A percentile compares a stretch with the other conserved stretches of the same genome.
Evolutionary conservation across 2,113 vertebrate species (phyloP).

Genomic region (Echinops telfairi): DNA sequence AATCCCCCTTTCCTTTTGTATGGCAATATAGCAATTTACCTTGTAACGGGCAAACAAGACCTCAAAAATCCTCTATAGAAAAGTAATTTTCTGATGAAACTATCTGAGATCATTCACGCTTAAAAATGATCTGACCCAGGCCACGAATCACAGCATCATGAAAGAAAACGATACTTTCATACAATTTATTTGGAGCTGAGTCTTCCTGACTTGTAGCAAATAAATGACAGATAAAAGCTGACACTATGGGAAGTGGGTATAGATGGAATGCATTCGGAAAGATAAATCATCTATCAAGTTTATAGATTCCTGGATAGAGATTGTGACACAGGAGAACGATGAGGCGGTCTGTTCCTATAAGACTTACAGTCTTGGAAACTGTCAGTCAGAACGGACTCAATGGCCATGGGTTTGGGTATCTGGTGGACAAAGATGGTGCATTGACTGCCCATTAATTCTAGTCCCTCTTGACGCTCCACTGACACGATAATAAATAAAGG

Average conservation of each 20-base stretch:
- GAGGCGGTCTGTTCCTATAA: too few relatives aligned
- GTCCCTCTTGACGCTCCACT: slow-evolving; percentile 6
- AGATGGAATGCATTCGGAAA: slow-evolving; percentile 11
- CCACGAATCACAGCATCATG: neutral
- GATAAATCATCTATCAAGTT: too few relatives aligned
- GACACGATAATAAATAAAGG: slow-evolving; percentile 4
- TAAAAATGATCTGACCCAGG: neutral
- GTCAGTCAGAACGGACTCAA: too few relatives aligned
- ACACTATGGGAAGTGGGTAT: slow-evolving; percentile 15
- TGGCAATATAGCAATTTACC: slow-evolving; percentile 6
- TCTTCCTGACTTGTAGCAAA: neutral
- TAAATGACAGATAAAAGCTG: neutral
- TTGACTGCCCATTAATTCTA: slow-evolving; percentile 14
- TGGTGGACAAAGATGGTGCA: slow-evolving; percentile 10
- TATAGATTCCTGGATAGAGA: too few relatives aligned
- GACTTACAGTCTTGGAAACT: too few relatives aligned
- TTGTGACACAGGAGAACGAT: too few relatives aligned
- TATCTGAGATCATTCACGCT: slow-evolving; percentile 19
- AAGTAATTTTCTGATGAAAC: slow-evolving; percentile 45
- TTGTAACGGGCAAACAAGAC: neutral
- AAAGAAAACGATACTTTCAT: neutral
- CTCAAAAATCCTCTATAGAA: neutral
- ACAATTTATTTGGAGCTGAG: neutral
- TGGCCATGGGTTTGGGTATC: too few relatives aligned
- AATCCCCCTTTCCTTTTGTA: neutral